Percentiles rank a stretch among this genome's conserved stretches.
phyloP scores from a whole-genome alignment of 2,888 invertebrate species.

The Blera fallax region DNA sequence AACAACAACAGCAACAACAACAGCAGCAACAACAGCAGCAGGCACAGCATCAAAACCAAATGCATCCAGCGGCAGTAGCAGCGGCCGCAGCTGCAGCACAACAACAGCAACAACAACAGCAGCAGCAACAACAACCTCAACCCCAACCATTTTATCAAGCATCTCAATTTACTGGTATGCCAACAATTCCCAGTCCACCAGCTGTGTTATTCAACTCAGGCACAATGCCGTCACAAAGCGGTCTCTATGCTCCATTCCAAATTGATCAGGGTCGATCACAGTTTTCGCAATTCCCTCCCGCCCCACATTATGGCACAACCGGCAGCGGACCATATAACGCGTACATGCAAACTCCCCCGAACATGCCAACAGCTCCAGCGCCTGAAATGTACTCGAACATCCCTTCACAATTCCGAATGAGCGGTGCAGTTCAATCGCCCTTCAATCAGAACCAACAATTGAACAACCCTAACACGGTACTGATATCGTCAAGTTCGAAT shows the following conservation, averaged over 20 bases:
- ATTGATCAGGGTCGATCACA: conserved; percentile 88
- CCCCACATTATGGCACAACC: conserved; percentile 83
- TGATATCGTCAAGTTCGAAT: conserved; percentile 93
- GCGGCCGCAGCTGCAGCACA: conserved; percentile 67
- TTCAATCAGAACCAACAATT: conserved; percentile 91
- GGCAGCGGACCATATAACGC: conserved; percentile 85
- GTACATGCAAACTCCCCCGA: conserved; percentile 86
- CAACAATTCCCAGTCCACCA: conserved; percentile 93
- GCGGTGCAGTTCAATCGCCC: conserved; percentile 84
- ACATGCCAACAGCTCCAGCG: conserved; percentile 84
- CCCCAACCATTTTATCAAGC: conserved; percentile 86
- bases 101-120: conserved; percentile 78
- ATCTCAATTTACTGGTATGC: conserved; percentile 88
- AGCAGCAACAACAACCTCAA: conserved; percentile 82
- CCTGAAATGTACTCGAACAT: conserved; percentile 88
- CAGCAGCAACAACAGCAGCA: conserved; percentile 83
- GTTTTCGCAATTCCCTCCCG: conserved; percentile 88
- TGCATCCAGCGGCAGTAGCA: conserved; percentile 72
- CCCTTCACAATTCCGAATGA: conserved; percentile 85
- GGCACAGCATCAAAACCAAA: conserved; percentile 77
- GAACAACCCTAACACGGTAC: conserved; percentile 92
- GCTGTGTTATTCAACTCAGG: conserved; percentile 90
- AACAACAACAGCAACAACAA: conserved; percentile 86
- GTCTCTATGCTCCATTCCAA: conserved; percentile 92
- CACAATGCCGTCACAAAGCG: conserved; percentile 88